Evolutionary conservation across 2,113 vertebrate species (phyloP), one percentile per base, ranked within the genome.

Genomic region (Ammodramus savannarum): DNA sequence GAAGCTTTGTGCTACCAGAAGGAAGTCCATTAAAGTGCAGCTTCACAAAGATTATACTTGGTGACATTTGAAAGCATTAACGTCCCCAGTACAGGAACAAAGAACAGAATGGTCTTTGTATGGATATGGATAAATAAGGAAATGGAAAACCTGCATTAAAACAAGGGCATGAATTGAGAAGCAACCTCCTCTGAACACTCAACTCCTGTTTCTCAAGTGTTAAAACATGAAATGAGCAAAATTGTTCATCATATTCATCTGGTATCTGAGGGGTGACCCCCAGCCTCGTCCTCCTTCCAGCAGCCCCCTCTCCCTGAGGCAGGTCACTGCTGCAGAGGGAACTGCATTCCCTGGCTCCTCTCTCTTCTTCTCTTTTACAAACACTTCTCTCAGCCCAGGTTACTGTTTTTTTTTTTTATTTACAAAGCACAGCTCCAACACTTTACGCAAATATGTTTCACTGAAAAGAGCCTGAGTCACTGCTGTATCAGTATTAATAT

Each of bases 331-430:
- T 85, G 74, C 5, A 3, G 16, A 36, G 23, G 29, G n/a, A 65
- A 78, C 11, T 20, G 25, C 5, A 1, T 31, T 49, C n/a, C 27
- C 57, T 18, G 51, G 20, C 9, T 57, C 31, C 18, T 48, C 15
- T 38, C 36, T 39, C 31, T 51, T 27, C 36, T 54, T 54, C 43
- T 34, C 44, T n/a, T 43, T 61, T 57, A 69, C 71, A 82, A 72
- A 73, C 11, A 9, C 16, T 54, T 67, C n/a, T 57, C 34, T 61
- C 41, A 48, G 25, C 69, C 31, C 46, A 52, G 4, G 18, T 52
- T 18, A 31, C 8, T 1, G 51, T 5, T 0, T 4, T 29, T 5
- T 0, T 4, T 29, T 87, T 68, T 32, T 44, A 36, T 65, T 52
- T 54, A 55, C 32, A 83, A 86, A 83, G 63, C 52, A n/a, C 43